Evolutionary conservation across 2,888 invertebrate genomes (phyloP).

Genomic region (Drymonia ruficornis): DNA sequence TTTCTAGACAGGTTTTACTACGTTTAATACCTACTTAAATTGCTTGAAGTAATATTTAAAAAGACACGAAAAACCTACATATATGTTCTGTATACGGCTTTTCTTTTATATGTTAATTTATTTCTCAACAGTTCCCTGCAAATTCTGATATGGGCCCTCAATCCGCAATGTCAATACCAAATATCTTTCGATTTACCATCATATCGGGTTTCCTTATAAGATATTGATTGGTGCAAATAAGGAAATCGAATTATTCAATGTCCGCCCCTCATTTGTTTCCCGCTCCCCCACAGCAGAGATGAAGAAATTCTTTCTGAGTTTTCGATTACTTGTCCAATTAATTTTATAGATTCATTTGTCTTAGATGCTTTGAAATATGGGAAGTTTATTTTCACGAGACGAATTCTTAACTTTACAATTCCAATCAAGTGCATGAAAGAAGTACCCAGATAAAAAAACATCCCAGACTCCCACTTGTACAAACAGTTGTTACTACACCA

Average conservation of each 20-base stretch:
- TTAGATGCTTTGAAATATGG: slow-evolving; percentile 72
- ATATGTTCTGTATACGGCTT: background rate
- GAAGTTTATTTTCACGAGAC: slow-evolving; percentile 34
- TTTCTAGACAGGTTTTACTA: background rate
- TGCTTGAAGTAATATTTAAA: no score
- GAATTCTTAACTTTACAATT: slow-evolving; percentile 22
- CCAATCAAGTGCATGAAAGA: background rate
- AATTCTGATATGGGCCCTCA: slow-evolving; percentile 7
- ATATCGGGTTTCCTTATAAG: slow-evolving; percentile 75
- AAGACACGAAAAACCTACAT: background rate
- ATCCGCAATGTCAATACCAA: slow-evolving; percentile 46
- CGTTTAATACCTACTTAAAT: background rate
- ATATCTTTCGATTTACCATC: slow-evolving; percentile 51
- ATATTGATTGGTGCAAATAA: slow-evolving; percentile 84
- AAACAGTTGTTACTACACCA: background rate
- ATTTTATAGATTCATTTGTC: slow-evolving; percentile 85
- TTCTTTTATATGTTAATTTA: background rate
- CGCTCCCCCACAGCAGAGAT: slow-evolving; percentile 79
- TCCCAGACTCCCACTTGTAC: no score
- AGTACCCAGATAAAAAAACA: background rate
- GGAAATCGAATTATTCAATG: slow-evolving; percentile 85
- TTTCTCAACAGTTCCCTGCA: background rate
- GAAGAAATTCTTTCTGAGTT: slow-evolving; percentile 85
- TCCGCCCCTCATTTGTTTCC: slow-evolving; percentile 84
- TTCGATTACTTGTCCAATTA: slow-evolving; percentile 85